Evolutionary conservation across 2,888 invertebrate species (phyloP).

Genomic region (Agriotes lineatus): DNA sequence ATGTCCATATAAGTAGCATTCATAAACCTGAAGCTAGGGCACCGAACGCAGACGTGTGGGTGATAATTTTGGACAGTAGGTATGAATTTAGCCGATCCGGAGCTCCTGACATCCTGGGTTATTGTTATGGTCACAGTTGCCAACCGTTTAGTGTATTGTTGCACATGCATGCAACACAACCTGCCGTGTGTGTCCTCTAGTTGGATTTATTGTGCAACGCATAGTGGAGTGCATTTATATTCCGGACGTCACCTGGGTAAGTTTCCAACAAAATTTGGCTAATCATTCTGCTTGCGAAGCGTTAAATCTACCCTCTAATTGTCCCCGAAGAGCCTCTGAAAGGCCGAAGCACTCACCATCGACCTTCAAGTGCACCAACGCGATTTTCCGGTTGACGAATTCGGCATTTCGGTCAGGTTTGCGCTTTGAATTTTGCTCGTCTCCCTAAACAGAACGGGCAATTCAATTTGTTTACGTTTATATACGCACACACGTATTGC

Average conservation of each 20-base stretch:
- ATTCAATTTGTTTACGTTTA: slow-evolving; percentile 25
- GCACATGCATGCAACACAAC: slow-evolving; percentile 15
- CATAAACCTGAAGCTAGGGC: neutral
- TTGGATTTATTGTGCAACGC: neutral
- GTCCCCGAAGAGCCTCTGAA: neutral
- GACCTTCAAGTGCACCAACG: neutral
- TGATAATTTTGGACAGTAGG: slow-evolving; percentile 10
- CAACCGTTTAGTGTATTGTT: slow-evolving; percentile 4
- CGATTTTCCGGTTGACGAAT: neutral
- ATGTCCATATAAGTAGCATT: neutral
- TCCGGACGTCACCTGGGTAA: neutral
- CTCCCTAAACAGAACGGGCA: slow-evolving; percentile 10
- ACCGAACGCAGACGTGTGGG: slow-evolving; percentile 5
- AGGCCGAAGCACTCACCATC: too few species aligned
- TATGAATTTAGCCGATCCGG: slow-evolving; percentile 4
- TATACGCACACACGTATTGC: slow-evolving; percentile 23
- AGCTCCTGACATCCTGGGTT: slow-evolving; percentile 9
- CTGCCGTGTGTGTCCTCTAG: neutral
- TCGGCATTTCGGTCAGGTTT: slow-evolving; percentile 23
- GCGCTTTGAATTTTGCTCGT: slow-evolving; percentile 23
- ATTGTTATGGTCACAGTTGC: slow-evolving; percentile 20
- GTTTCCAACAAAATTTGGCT: too few species aligned
- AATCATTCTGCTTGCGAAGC: neutral
- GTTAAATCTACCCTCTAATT: neutral
- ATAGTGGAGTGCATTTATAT: neutral